Base-by-base conservation (phyloP, 2,113 vertebrate species). In the Nothoprocta perdicaria region DNA sequence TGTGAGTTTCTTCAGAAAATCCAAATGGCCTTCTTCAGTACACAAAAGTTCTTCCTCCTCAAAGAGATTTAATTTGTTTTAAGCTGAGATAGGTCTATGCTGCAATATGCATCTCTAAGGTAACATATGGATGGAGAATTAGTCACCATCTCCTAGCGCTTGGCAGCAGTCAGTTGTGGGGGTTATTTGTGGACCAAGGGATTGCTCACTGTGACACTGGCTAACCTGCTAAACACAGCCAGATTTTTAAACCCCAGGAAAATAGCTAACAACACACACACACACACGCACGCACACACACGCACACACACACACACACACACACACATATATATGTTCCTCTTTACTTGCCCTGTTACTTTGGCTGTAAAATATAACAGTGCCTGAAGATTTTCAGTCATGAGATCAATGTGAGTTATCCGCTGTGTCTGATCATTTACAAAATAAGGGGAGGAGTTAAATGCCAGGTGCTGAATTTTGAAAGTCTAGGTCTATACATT, bases 281-380 rank as follows among this genome's bases (percentile, higher is more conserved):
- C 9, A 43, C 14, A 41, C n/a, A n/a, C n/a, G n/a, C n/a, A n/a
- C n/a, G n/a, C n/a, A n/a, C n/a, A n/a, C n/a, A n/a, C n/a, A n/a
- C n/a, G n/a, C n/a, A 18, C 8, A 55, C 26, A 55, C 5, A 11
- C 22, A 22, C 9, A 43, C 14, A 19, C 8, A 55, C 26, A 55
- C 5, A 11, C 22, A 22, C 9, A 43, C 11, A 43, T 38, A 48
- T 21, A 48, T 48, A 46, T 46, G 18, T 48, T 11, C 22, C 22
- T 52, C 29, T 29, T 29, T 55, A 55, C 14, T 55, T 26, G 27
- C 9, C 7, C 23, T 55, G 26, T 53, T 29, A 55, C 53, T 55
- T 22, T 26, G 14, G 5, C 24, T 9, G 33, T 0, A 11, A 41
- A 48, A 61, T 41, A 1, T 10, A 24, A 33, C 18, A 2, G 9